Conservation (phyloP, 2,888 invertebrate genomes). For the Diogma glabrata region DNA sequence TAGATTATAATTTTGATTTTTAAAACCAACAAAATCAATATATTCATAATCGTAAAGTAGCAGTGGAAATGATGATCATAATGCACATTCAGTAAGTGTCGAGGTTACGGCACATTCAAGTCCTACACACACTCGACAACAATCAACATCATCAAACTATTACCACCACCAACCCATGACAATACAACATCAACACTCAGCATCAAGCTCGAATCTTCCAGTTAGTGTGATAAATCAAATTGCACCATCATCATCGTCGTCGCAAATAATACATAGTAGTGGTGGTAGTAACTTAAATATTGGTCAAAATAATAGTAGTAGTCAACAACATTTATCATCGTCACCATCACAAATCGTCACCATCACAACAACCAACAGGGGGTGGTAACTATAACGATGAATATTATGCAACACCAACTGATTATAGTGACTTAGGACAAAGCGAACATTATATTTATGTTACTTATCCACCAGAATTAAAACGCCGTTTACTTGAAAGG, state of each 20-base stretch:
- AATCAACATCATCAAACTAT: constrained; percentile 20
- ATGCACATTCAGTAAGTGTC: constrained; percentile 40
- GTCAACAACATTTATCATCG: constrained; percentile 21
- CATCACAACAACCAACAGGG: constrained; percentile 21
- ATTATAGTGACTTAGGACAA: constrained; percentile 43
- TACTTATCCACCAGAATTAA: constrained; percentile 76
- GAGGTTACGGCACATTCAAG: constrained; percentile 55
- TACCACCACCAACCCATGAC: too few relatives aligned
- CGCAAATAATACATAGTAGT: background rate
- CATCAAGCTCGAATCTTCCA: background rate
- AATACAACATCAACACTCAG: background rate
- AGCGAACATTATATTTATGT: constrained; percentile 79
- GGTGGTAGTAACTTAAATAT: background rate
- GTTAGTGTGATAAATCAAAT: background rate
- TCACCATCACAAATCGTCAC: constrained; percentile 24
- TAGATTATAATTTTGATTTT: constrained; percentile 7
- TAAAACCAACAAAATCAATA: constrained; percentile 1
- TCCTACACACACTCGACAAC: constrained; percentile 43
- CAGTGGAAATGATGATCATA: constrained; percentile 51
- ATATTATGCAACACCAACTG: constrained; percentile 32
- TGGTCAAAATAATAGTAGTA: background rate
- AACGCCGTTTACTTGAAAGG: constrained; percentile 72
- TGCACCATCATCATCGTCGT: constrained; percentile 6
- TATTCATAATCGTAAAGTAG: background rate
- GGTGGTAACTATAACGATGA: constrained; percentile 24